These are phyloP conservation scores for Carlito syrichta DNA, from an alignment of 2,113 vertebrate species.

Conservation along the genomic window DNA sequence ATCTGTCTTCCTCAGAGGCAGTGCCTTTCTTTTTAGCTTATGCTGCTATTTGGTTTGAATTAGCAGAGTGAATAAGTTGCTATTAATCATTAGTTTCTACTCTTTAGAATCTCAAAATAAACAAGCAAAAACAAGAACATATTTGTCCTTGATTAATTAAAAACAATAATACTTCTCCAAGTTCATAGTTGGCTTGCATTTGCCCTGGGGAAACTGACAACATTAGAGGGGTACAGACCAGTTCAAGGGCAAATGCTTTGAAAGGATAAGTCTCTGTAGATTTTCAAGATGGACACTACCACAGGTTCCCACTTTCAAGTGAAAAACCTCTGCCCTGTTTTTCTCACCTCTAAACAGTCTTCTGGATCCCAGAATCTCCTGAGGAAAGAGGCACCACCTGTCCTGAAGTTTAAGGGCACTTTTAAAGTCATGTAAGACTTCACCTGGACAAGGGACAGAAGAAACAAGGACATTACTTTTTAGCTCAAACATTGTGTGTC, in stretches of 20 bases:
- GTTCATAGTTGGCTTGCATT: neutral
- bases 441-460: neutral
- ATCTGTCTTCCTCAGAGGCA: neutral
- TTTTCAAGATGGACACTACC: neutral
- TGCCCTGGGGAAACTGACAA: neutral
- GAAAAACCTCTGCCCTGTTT: neutral
- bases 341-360: neutral
- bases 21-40: neutral
- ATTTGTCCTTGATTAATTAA: neutral
- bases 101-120: neutral
- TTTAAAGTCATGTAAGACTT: neutral
- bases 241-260: neutral
- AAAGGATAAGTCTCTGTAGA: neutral
- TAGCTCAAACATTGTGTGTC: neutral
- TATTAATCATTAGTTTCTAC: neutral
- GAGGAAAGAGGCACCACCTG: constrained; percentile 32
- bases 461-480: neutral
- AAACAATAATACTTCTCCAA: neutral
- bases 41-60: neutral
- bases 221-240: no score
- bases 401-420: neutral
- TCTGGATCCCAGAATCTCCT: neutral
- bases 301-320: neutral
- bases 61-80: neutral
- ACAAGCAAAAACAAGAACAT: neutral